Base-by-base conservation (phyloP, 2,113 vertebrate species). In the Tychaedon coryphoeus region DNA sequence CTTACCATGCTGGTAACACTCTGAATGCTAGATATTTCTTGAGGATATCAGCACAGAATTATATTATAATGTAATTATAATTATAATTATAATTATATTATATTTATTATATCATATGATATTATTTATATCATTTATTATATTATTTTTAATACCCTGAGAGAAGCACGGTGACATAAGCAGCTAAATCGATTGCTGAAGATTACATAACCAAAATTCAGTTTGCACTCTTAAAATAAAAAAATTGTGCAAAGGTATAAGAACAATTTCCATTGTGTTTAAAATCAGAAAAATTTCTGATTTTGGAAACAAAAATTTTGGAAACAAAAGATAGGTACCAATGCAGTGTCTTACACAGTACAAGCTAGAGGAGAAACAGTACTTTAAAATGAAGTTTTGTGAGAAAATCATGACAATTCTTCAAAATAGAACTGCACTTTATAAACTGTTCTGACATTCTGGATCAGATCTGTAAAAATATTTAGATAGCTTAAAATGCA, bases 1-100 rank as follows among this genome's bases (percentile, higher is more conserved):
- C 88, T 82, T 76, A 78, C 83, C 83, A 89, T 60, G 74, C 84
- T 91, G 88, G 66, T 82, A 93, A 93, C 66, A 57, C 90, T 25
- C 92, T 90, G 15, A 48, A 88, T 25, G 69, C 78, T 51, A 47
- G 80, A 54, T 82, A 86, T 76, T 82, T 94, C 77, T 58, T 19
- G 40, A 70, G 18, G 9, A 31, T 78, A 92, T 12, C 77, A 86
- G 10, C 51, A 45, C 34, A 15, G 33, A 87, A 16, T 48, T 86
- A 84, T 86, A 82, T 92, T 40, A n/a, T n/a, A n/a, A n/a, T n/a
- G n/a, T n/a, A n/a, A n/a, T n/a, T n/a, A n/a, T n/a, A n/a, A n/a
- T n/a, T n/a, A n/a, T n/a, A n/a, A n/a, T n/a, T n/a, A n/a, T n/a
- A n/a, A n/a, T n/a, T n/a, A n/a, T n/a, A n/a, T n/a, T n/a, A n/a